phyloP scores from a whole-genome alignment of 2,113 vertebrate genomes.

The Pavo muticus region DNA sequence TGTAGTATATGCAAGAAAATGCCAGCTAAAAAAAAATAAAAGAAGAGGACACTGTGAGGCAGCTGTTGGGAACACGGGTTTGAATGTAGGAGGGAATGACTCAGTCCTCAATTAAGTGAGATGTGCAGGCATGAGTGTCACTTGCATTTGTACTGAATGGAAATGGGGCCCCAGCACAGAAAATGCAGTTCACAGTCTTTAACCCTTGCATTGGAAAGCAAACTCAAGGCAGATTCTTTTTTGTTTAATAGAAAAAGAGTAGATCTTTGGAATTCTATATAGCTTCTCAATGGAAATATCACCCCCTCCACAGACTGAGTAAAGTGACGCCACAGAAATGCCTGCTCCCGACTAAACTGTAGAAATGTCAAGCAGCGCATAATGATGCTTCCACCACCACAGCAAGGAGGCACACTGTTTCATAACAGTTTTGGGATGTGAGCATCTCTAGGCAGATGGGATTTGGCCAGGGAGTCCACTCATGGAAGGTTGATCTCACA shows the following conservation, averaged over 20 bases:
- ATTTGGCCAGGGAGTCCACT: neutral
- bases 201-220: neutral
- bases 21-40: neutral
- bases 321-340: neutral
- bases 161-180: neutral
- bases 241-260: neutral
- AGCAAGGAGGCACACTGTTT: neutral
- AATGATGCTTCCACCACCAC: neutral
- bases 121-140: neutral
- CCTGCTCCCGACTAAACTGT: neutral
- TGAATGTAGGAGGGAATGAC: slow-evolving; percentile 44
- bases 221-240: neutral
- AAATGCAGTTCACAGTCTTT: neutral
- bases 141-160: neutral
- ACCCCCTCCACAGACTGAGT: neutral
- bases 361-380: neutral
- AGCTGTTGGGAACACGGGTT: slow-evolving; percentile 7
- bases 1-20: neutral
- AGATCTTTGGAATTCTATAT: neutral
- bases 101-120: slow-evolving; percentile 27
- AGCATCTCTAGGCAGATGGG: neutral
- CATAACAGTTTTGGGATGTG: neutral
- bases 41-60: neutral
- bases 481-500: neutral
- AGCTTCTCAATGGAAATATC: neutral